Base-by-base conservation (phyloP, 2,888 invertebrate genomes). In the Phyto melanocephala region DNA sequence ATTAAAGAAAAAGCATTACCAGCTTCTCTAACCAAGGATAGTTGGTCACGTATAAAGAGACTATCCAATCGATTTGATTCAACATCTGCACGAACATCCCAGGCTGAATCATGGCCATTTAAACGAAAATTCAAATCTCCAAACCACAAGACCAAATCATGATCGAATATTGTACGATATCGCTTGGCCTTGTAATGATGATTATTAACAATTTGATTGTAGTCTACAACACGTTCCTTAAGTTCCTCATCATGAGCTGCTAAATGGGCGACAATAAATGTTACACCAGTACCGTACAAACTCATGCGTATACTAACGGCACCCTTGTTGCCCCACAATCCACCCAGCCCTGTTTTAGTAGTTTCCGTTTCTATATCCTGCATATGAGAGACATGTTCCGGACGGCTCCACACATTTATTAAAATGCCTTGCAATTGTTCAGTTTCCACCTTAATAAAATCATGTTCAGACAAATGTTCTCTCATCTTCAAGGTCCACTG, bases 141-240 rank as follows among this genome's bases (percentile, higher is more conserved):
- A 86, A 97, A 93, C 97, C 97, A 98, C 91, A 98, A 96, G 1
- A 97, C 95, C 89, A 96, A 98, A 96, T 98, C 98, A 89, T 98
- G 98, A 90, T 95, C 97, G 85, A 98, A 93, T 86, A 99, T 97
- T 87, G 95, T 95, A 10, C 94, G 92, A 28, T 96, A 96, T 88
- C 96, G 95, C 37, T 92, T 91, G 10, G 94, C 93, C 85, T 95
- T 94, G 89, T 96, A 98, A 72, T 93, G 92, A 90, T 97, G 97
- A 86, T 95, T 94, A 85, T 95, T 95, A 22, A 98, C 92, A 80
- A 98, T 97, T 47, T 94, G 94, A 89, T 96, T 95, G 90, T 97
- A 98, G 89, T 98, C 98, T 86, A 94, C 93, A 65, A 98, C 94
- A 81, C 98, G 93, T 86, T 97, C 96, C 37, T 95, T 93, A 24